Base-by-base conservation (phyloP, 37 sponge, comb jelly and placozoan species). In the Crambe crambe region DNA sequence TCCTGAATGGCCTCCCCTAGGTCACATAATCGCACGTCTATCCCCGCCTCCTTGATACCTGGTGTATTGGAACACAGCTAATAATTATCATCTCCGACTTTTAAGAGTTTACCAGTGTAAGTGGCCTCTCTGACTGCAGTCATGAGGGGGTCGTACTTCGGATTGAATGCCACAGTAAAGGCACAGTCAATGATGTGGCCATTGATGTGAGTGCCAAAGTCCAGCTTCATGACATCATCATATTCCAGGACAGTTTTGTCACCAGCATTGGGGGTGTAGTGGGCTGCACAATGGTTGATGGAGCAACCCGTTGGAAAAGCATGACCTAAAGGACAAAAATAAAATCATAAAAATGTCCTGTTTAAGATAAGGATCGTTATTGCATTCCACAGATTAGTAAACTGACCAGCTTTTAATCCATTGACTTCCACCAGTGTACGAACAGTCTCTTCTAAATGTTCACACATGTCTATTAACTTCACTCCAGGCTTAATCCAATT, bases 281-380 rank as follows among this genome's bases (percentile, higher is more conserved):
- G 99, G 3, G 99, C 99, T 10, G 99, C 99, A 87, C 99, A 98
- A 84, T 91, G 79, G 75, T 98, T 98, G 51, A 98, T 80, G 38
- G 96, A 95, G 77, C 96, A 95, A 0, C 99, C 99, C 56, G 99
- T 98, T 1, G 99, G 99, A 66, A 98, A 98, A 21, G 99, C 99
- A 21, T 94, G 85, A 8, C 99, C 99, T 91, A 61, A 0, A 58
- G 30, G 15, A 1, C 36, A 40, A 8, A 29, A 2, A 47, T 47
- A 15, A 47, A 47, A 47, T 47, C 51, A 47, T 47, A 47, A 15
- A 47, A 47, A 15, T 47, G n/a, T n/a, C n/a, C n/a, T n/a, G n/a
- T n/a, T n/a, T n/a, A n/a, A n/a, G n/a, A n/a, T n/a, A n/a, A n/a
- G n/a, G n/a, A n/a, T n/a, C n/a, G n/a, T n/a, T n/a, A n/a, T n/a